Evolutionary conservation across 2,113 vertebrate genomes (phyloP).

Genomic region (Nothoprocta perdicaria): DNA sequence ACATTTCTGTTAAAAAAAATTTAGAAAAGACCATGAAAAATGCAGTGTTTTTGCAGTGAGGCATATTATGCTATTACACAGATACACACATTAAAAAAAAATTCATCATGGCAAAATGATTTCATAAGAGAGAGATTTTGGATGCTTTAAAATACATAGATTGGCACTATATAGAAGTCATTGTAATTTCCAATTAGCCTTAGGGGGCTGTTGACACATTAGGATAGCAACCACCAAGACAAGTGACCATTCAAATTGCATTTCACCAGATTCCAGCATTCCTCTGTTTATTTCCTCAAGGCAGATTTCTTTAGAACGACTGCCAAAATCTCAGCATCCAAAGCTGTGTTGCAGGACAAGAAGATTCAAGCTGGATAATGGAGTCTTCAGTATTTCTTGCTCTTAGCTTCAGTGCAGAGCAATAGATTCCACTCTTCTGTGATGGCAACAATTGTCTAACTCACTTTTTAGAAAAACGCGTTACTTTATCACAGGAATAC

Average conservation of each 20-base stretch:
- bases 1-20: neutral
- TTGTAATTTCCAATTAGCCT: neutral
- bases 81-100: neutral
- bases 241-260: neutral
- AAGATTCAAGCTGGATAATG: neutral
- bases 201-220: neutral
- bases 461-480: neutral
- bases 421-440: neutral
- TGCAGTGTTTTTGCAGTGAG: rapidly evolving
- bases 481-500: neutral
- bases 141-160: neutral
- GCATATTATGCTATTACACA: neutral
- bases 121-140: neutral
- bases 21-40: neutral
- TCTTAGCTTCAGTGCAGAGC: neutral
- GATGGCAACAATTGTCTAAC: neutral
- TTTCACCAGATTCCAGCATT: neutral
- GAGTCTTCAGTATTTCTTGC: neutral
- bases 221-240: neutral
- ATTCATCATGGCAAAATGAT: neutral
- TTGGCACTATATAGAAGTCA: neutral
- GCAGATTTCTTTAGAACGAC: neutral
- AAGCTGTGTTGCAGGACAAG: neutral
- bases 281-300: neutral
- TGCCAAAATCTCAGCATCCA: neutral